These are phyloP conservation scores for Thaleichthys pacificus DNA, from an alignment of 2,797 vertebrate genomes.

Conservation along the genomic window DNA sequence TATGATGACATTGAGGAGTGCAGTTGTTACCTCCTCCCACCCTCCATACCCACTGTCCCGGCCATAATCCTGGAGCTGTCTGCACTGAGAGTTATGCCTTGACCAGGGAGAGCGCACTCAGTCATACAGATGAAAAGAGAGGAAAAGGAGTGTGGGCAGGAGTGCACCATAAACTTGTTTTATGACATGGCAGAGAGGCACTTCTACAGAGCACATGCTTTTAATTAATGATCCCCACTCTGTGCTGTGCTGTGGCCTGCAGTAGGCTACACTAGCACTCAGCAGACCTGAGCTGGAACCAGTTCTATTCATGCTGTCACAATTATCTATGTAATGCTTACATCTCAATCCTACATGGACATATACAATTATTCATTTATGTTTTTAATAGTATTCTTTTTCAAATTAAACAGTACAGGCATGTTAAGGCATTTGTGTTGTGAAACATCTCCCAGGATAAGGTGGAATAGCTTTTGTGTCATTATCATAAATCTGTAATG, in stretches of 20 bases:
- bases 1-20: slow-evolving; percentile 72
- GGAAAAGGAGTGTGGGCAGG: slow-evolving; percentile 66
- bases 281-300: neutral
- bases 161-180: slow-evolving; percentile 74
- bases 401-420: too few relatives aligned
- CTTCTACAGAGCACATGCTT: slow-evolving; percentile 67
- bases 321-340: neutral
- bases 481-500: neutral
- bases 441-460: too few relatives aligned
- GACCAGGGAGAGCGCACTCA: slow-evolving; percentile 67
- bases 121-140: slow-evolving; percentile 75
- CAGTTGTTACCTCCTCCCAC: slow-evolving; percentile 57
- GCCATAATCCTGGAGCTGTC: slow-evolving; percentile 67
- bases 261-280: neutral
- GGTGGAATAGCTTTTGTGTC: neutral
- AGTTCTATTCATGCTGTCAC: neutral
- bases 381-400: too few relatives aligned
- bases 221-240: slow-evolving; percentile 72
- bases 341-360: too few relatives aligned
- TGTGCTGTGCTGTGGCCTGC: slow-evolving; percentile 22
- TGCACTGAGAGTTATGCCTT: slow-evolving; percentile 67
- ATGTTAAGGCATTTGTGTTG: too few relatives aligned
- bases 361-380: too few relatives aligned
- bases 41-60: slow-evolving; percentile 42
- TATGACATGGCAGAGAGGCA: slow-evolving; percentile 66